Conservation (phyloP, 2,113 vertebrate genomes). For the Alexandromys fortis region DNA sequence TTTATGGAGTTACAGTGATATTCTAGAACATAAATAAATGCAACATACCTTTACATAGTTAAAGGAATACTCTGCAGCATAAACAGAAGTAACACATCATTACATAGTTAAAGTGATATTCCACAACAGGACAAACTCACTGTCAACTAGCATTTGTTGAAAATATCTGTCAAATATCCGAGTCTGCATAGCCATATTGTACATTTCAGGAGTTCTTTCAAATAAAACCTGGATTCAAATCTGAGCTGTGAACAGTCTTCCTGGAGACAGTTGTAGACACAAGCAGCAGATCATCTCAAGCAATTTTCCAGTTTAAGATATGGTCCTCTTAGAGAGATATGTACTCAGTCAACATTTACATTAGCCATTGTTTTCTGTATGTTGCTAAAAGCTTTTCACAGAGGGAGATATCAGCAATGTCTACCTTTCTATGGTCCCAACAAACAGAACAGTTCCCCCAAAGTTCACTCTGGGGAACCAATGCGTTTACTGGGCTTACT, state of each 20-base stretch:
- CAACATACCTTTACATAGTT: neutral
- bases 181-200: neutral
- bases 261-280: neutral
- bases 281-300: neutral
- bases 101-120: neutral
- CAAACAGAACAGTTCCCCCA: no score
- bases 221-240: neutral
- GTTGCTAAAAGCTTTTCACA: neutral
- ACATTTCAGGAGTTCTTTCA: neutral
- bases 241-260: neutral
- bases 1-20: no score
- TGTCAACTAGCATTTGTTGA: neutral
- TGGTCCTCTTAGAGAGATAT: neutral
- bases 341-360: neutral
- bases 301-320: neutral
- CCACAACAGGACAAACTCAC: neutral
- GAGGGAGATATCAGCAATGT: no score
- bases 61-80: neutral
- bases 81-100: no score
- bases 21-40: neutral
- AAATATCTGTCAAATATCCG: constrained; percentile 7
- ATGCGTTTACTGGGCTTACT: neutral
- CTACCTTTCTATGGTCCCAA: neutral
- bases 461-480: neutral
- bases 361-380: neutral